These are phyloP conservation scores for Butorides virescens DNA, from an alignment of 2,113 vertebrate species.

Conservation along the genomic window DNA sequence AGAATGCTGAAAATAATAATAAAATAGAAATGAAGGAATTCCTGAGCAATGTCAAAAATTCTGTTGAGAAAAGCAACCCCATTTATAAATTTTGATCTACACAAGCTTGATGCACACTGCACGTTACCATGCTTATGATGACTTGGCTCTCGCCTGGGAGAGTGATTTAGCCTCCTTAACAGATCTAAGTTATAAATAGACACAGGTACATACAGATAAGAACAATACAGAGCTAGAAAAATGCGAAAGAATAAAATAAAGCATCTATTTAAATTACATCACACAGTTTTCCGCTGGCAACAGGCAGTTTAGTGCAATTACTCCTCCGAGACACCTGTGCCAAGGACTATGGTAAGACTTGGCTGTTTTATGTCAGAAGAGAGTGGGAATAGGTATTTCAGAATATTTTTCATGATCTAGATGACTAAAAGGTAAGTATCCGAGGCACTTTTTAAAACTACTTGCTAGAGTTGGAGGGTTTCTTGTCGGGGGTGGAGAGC, in stretches of 20 bases:
- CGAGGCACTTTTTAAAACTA: background rate
- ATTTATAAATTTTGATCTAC: background rate
- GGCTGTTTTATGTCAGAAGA: background rate
- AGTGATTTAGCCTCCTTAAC: background rate
- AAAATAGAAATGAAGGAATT: background rate
- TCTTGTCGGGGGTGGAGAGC: too few relatives aligned
- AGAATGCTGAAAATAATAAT: background rate
- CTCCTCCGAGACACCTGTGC: background rate
- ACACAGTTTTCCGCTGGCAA: background rate
- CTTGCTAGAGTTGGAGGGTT: background rate
- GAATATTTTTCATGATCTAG: background rate
- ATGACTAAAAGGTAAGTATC: background rate
- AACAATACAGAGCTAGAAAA: conserved; percentile 7
- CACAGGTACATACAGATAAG: background rate
- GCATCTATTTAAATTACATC: background rate
- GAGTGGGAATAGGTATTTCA: background rate
- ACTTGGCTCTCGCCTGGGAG: background rate
- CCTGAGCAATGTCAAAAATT: background rate
- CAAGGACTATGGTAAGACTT: background rate
- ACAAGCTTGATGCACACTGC: background rate
- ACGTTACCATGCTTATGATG: background rate
- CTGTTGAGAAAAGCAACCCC: background rate
- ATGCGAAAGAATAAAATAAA: background rate
- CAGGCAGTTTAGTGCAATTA: background rate
- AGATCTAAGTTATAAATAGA: background rate